Evolutionary conservation across 2,888 invertebrate genomes (phyloP).

Genomic region (Neoascia interrupta): DNA sequence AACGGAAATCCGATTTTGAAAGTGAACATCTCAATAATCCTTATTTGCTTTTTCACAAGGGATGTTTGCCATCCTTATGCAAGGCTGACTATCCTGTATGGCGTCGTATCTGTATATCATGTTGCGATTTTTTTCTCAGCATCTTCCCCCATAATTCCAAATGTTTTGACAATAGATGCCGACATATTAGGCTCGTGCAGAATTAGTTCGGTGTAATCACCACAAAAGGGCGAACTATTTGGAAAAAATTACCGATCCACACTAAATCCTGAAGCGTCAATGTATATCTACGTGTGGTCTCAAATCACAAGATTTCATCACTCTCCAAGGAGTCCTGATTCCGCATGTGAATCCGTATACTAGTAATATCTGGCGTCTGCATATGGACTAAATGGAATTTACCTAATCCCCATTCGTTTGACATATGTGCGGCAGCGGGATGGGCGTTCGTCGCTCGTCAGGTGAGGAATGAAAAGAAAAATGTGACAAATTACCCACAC

Average conservation of each 20-base stretch:
- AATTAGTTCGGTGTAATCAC: slow-evolving; percentile 59
- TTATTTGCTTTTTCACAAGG: slow-evolving; percentile 37
- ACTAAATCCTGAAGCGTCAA: slow-evolving; percentile 46
- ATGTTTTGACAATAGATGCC: slow-evolving; percentile 60
- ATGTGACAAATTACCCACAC: slow-evolving; percentile 70
- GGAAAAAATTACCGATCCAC: slow-evolving; percentile 25
- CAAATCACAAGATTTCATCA: slow-evolving; percentile 64
- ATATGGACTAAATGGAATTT: slow-evolving; percentile 63
- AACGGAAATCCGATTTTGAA: slow-evolving; percentile 67
- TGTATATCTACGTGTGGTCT: slow-evolving; percentile 26
- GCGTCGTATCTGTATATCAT: slow-evolving; percentile 26
- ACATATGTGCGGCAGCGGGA: too few relatives aligned
- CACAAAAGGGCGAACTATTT: slow-evolving; percentile 63
- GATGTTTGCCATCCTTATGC: slow-evolving; percentile 26
- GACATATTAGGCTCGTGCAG: slow-evolving; percentile 44
- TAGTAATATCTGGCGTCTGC: too few relatives aligned
- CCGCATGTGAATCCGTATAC: slow-evolving; percentile 10
- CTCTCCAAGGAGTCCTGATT: slow-evolving; percentile 35
- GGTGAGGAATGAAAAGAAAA: slow-evolving; percentile 70
- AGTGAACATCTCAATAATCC: slow-evolving; percentile 69
- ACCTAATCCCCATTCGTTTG: slow-evolving; percentile 68
- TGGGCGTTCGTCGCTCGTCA: too few relatives aligned
- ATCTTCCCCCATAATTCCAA: not conserved
- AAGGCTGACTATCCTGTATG: not conserved
- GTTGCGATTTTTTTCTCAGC: slow-evolving; percentile 51